phyloP scores from a whole-genome alignment of 2,888 invertebrate species.

The Xestia xanthographa region DNA sequence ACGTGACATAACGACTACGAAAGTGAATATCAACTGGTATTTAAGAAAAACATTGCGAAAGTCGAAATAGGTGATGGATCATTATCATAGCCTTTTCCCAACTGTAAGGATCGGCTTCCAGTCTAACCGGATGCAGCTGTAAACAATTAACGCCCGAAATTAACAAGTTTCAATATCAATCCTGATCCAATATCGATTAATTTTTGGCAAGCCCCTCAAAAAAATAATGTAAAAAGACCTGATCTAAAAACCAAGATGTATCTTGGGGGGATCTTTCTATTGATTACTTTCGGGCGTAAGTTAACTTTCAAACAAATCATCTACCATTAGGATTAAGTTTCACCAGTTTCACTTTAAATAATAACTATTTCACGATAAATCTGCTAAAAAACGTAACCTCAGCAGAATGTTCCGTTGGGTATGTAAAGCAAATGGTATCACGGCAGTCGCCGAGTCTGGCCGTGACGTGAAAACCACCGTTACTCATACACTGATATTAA shows the following conservation, averaged over 20 bases:
- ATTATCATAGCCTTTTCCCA: background rate
- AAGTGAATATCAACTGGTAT: background rate
- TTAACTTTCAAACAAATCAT: background rate
- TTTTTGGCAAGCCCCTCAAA: background rate
- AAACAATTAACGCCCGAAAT: background rate
- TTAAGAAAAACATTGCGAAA: background rate
- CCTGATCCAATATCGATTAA: background rate
- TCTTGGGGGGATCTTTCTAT: background rate
- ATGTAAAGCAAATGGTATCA: slow-evolving; percentile 67
- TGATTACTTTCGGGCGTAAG: background rate
- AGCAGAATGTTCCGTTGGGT: slow-evolving; percentile 69
- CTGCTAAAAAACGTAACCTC: slow-evolving; percentile 55
- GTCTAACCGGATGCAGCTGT: background rate
- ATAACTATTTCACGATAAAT: slow-evolving; percentile 27
- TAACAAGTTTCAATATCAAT: background rate
- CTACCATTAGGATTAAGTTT: background rate
- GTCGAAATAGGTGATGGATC: background rate
- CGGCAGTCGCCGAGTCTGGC: slow-evolving; percentile 28
- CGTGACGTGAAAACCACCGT: slow-evolving; percentile 66
- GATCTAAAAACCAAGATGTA: background rate
- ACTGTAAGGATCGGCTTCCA: background rate
- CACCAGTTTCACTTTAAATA: slow-evolving; percentile 24
- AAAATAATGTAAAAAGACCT: background rate
- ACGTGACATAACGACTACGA: background rate
- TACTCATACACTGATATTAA: slow-evolving; percentile 51